Conservation (phyloP, 2,888 invertebrate species). For the Nymphalis c-album region DNA sequence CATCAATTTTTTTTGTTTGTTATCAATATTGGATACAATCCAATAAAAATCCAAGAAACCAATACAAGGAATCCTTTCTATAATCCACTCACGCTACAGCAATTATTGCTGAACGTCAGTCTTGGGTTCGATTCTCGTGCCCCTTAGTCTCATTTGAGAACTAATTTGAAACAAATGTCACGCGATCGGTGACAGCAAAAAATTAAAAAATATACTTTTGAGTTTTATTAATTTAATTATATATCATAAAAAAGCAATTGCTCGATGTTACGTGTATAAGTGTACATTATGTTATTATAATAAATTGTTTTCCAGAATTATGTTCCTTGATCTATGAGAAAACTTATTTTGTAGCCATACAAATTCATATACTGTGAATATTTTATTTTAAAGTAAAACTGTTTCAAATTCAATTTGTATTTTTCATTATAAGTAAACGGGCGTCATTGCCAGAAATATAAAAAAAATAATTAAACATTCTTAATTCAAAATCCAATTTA, state of each 20-base stretch:
- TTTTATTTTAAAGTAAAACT: too few relatives aligned
- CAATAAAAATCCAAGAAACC: slow-evolving; percentile 18
- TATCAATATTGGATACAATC: too few relatives aligned
- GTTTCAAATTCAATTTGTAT: too few relatives aligned
- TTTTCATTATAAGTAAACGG: neutral
- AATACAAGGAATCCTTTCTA: slow-evolving; percentile 39
- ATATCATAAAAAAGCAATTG: neutral
- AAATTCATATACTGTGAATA: too few relatives aligned
- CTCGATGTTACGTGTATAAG: neutral
- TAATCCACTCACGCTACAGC: slow-evolving; percentile 60
- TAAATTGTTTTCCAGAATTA: neutral
- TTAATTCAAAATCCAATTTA: slow-evolving; percentile 8
- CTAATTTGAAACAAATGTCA: slow-evolving; percentile 66
- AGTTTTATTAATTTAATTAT: slow-evolving; percentile 9
- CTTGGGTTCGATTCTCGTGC: slow-evolving; percentile 59
- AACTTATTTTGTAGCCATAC: too few relatives aligned
- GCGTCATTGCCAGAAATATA: neutral
- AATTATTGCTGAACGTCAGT: slow-evolving; percentile 60
- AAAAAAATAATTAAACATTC: slow-evolving; percentile 11
- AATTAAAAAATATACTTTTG: slow-evolving; percentile 12
- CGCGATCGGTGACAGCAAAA: slow-evolving; percentile 53
- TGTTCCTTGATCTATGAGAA: neutral
- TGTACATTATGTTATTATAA: neutral
- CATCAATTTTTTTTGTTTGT: neutral
- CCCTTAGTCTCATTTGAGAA: slow-evolving; percentile 63